Evolutionary conservation across 2,113 vertebrate species (phyloP).

Genomic region (Trichomycterus rosablanca): DNA sequence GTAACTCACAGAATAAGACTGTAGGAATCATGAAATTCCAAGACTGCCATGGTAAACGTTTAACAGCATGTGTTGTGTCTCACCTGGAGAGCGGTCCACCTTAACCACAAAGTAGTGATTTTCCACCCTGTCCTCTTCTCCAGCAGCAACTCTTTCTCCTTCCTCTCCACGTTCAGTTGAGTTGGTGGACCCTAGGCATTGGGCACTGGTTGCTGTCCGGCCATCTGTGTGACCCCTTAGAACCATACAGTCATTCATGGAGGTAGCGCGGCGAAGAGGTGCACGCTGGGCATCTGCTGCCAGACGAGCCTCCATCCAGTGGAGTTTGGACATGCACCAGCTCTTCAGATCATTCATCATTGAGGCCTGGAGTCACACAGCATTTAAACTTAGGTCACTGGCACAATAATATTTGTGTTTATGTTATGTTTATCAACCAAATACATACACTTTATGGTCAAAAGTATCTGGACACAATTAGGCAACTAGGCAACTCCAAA

Average conservation of each 20-base stretch:
- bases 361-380: conserved; percentile 64
- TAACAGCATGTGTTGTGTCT: neutral
- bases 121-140: conserved; percentile 48
- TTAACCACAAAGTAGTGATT: conserved; percentile 69
- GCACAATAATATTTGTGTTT: too few relatives aligned
- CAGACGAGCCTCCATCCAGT: conserved; percentile 81
- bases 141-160: conserved; percentile 24
- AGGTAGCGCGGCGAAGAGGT: conserved; percentile 68
- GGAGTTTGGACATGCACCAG: conserved; percentile 92
- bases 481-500: too few relatives aligned
- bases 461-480: too few relatives aligned
- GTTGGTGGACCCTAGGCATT: conserved; percentile 46
- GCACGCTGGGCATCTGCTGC: conserved; percentile 69
- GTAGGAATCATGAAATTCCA: too few relatives aligned
- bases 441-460: too few relatives aligned
- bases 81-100: conserved; percentile 65
- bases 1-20: too few relatives aligned
- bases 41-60: too few relatives aligned
- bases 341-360: conserved; percentile 87
- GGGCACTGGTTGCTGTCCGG: conserved; percentile 26
- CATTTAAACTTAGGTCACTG: too few relatives aligned
- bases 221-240: neutral
- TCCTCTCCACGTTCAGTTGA: conserved; percentile 41
- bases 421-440: too few relatives aligned
- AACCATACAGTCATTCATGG: conserved; percentile 44